Base-by-base conservation (phyloP, 2,888 invertebrate genomes). In the Drosophila borborema region DNA sequence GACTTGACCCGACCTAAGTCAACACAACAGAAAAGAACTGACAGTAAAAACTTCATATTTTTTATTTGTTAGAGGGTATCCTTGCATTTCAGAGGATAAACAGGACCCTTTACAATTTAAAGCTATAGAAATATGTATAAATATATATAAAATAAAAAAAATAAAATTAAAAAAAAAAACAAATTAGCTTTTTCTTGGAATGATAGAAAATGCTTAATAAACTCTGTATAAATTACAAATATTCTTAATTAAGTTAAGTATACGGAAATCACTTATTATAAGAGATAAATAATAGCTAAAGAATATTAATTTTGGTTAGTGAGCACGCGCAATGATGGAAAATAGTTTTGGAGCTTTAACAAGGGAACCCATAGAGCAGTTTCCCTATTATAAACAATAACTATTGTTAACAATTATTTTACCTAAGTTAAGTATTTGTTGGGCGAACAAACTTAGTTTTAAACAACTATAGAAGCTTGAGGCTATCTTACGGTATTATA, bases 1-100 rank as follows among this genome's bases (percentile, higher is more conserved):
- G 16, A 20, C 49, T 49, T 20, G 38, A 40, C 18, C 59, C 18
- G 14, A 14, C 23, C 38, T 59, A 48, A 48, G 38, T 54, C 48
- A 36, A 51, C 46, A 34, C 8, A 8, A n/a, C 8, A 14, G 18
- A 4, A 31, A 28, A 16, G 7, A 34, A 14, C 10, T 40, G 7
- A 16, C n/a, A 12, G 4, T 20, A 5, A 53, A 18, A 54, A 1
- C 55, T 14, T 2, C 12, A 55, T 55, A 10, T 7, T 31, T 41
- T 10, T 1, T 3, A 28, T 8, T 31, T 31, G n/a, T n/a, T 7
- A 20, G 14, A 20, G 36, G 36, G 36, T 51, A 36, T 49, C 31
- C 28, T 9, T 16, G 2, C 0, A 6, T 45, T 10, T 10, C 2
- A 18, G 18, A 41, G n/a, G 8, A n/a, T n/a, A 14, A 14, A 3